A percentile compares a stretch with the other conserved stretches of the same genome.
These are phyloP conservation scores for Camponotus vicinus DNA, from an alignment of 1,140 invertebrate species.

Conservation along the genomic window DNA sequence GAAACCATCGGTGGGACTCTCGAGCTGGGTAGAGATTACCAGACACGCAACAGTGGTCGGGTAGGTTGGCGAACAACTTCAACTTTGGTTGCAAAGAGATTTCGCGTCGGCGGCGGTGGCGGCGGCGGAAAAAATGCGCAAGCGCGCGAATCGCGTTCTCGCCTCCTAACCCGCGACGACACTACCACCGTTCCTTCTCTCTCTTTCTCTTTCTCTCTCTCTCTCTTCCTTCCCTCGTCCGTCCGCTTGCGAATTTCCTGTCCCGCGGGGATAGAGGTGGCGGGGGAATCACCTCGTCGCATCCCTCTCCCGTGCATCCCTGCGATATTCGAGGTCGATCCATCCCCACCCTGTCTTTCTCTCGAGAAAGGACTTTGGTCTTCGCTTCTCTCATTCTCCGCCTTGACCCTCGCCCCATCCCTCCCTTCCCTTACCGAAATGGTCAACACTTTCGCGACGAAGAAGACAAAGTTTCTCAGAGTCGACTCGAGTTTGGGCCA, in stretches of 20 bases:
- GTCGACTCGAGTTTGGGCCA: background rate
- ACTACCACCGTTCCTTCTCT: conserved; percentile 29
- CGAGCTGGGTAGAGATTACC: conserved; percentile 25
- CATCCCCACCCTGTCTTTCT: conserved; percentile 30
- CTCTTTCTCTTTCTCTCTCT: conserved; percentile 6
- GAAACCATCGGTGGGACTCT: conserved; percentile 42
- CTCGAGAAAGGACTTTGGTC: conserved; percentile 54
- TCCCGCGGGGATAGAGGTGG: conserved; percentile 8
- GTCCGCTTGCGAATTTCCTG: conserved; percentile 67
- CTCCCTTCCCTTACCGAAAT: conserved; percentile 11
- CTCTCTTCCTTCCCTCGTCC: conserved; percentile 20
- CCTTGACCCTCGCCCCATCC: conserved; percentile 57
- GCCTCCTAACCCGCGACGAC: conserved; percentile 57
- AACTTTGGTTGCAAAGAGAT: conserved; percentile 66
- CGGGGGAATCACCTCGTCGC: conserved; percentile 32
- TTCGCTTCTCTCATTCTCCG: conserved; percentile 27
- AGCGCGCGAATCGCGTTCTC: background rate
- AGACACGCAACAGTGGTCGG: conserved; percentile 69
- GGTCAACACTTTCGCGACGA: conserved; percentile 32
- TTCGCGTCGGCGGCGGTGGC: conserved; percentile 36
- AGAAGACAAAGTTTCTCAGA: conserved; percentile 27
- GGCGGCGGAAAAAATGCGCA: background rate
- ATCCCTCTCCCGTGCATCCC: conserved; percentile 59
- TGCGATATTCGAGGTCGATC: conserved; percentile 11
- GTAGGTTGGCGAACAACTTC: conserved; percentile 70